Percentiles rank a stretch among this genome's conserved stretches.
These are phyloP conservation scores for Trachymyrmex septentrionalis DNA, from an alignment of 1,140 invertebrate species.

Conservation along the genomic window DNA sequence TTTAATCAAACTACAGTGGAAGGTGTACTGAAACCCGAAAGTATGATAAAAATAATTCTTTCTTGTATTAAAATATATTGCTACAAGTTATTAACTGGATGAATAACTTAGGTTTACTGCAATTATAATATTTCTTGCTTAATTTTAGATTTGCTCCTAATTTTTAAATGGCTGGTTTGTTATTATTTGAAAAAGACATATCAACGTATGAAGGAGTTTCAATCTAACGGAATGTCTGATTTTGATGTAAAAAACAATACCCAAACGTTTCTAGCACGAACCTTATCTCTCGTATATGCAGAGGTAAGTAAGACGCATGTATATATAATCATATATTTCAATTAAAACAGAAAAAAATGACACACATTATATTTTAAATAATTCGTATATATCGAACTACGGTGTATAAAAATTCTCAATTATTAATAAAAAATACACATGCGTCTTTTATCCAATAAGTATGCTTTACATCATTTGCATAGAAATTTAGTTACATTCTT, in stretches of 20 bases:
- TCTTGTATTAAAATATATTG: conserved; percentile 24
- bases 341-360: background rate
- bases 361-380: background rate
- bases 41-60: conserved; percentile 85
- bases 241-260: conserved; percentile 93
- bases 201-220: conserved; percentile 88
- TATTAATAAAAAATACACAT: background rate
- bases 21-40: conserved; percentile 86
- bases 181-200: conserved; percentile 91
- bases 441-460: background rate
- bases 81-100: background rate
- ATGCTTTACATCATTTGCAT: background rate
- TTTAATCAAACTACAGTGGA: conserved; percentile 85
- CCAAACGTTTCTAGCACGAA: conserved; percentile 93
- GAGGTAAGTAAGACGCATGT: conserved; percentile 85
- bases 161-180: conserved; percentile 94
- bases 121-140: conserved; percentile 49
- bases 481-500: conserved; percentile 26
- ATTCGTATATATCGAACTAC: background rate
- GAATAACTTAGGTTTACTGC: background rate
- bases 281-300: conserved; percentile 92
- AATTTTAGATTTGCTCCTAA: conserved; percentile 90
- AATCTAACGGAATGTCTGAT: conserved; percentile 87
- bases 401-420: background rate
- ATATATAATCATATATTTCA: background rate